phyloP scores from a whole-genome alignment of 2,797 vertebrate species.

The Phylloscopus collybita region DNA sequence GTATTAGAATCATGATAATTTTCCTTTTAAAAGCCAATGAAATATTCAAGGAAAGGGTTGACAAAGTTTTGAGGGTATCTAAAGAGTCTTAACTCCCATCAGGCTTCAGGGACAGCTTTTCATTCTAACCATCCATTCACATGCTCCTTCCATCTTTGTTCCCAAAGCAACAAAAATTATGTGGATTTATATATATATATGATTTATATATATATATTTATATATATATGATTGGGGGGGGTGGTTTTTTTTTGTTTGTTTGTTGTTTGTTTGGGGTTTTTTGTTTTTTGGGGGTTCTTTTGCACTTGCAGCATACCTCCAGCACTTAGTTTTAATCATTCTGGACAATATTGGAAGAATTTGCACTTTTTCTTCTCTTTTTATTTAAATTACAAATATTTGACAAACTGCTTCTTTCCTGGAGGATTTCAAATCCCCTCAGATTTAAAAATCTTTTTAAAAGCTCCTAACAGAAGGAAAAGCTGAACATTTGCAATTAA shows the following conservation, averaged over 20 bases:
- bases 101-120: conserved; percentile 2
- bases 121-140: neutral
- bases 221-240: too few species aligned
- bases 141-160: neutral
- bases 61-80: neutral
- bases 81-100: neutral
- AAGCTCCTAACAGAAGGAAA: neutral
- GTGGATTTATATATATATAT: too few species aligned
- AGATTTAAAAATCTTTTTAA: neutral
- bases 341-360: neutral
- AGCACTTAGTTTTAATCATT: neutral
- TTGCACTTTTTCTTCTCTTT: neutral
- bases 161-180: neutral
- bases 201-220: too few species aligned
- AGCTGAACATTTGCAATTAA: neutral
- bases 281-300: neutral
- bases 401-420: conserved; percentile 3
- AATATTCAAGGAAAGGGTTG: conserved; percentile 5
- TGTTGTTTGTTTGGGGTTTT: too few species aligned
- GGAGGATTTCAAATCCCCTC: neutral
- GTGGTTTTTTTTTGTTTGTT: neutral
- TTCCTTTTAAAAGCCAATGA: neutral
- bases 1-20: neutral
- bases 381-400: conserved; percentile 35
- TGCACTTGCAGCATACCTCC: neutral